Evolutionary conservation across 1,140 invertebrate species (phyloP).

Genomic region (Lordiphosa collinella): DNA sequence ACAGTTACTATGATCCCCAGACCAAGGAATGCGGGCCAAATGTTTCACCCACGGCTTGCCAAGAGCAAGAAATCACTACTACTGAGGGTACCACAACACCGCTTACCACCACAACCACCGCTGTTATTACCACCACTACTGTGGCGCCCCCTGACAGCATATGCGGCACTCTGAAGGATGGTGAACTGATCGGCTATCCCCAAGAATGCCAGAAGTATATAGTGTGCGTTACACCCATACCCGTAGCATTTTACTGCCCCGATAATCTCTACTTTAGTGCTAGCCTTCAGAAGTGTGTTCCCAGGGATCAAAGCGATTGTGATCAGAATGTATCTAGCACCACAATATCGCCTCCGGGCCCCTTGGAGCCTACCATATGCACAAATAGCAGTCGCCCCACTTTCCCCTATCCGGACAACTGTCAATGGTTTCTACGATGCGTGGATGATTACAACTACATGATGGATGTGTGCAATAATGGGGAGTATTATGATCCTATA

Average conservation of each 20-base stretch:
- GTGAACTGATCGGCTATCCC: conserved; percentile 58
- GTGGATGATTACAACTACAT: conserved; percentile 60
- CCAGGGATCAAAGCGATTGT: conserved; percentile 56
- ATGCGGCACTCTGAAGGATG: conserved; percentile 36
- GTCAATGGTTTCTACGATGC: conserved; percentile 61
- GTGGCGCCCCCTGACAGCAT: conserved; percentile 33
- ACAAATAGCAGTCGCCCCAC: conserved; percentile 45
- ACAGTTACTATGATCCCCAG: conserved; percentile 50
- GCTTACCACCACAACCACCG: conserved; percentile 16
- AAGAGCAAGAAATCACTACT: conserved; percentile 17
- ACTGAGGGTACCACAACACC: conserved; percentile 17
- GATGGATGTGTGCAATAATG: conserved; percentile 61
- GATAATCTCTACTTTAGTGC: conserved; percentile 47
- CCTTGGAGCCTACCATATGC: conserved; percentile 45
- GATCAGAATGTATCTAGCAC: conserved; percentile 37
- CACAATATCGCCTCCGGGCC: conserved; percentile 15
- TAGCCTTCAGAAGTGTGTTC: conserved; percentile 28
- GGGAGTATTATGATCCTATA: conserved; percentile 63
- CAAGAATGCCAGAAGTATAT: conserved; percentile 68
- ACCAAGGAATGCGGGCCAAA: conserved; percentile 38
- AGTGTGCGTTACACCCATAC: conserved; percentile 58
- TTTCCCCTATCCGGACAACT: conserved; percentile 60
- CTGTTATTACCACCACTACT: conserved; percentile 19
- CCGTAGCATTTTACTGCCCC: conserved; percentile 59
- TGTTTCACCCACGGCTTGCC: conserved; percentile 58